Percentiles rank a stretch among this genome's conserved stretches.
Conservation (phyloP, 2,888 invertebrate genomes). For the Cataglyphis rosenhaueri region DNA sequence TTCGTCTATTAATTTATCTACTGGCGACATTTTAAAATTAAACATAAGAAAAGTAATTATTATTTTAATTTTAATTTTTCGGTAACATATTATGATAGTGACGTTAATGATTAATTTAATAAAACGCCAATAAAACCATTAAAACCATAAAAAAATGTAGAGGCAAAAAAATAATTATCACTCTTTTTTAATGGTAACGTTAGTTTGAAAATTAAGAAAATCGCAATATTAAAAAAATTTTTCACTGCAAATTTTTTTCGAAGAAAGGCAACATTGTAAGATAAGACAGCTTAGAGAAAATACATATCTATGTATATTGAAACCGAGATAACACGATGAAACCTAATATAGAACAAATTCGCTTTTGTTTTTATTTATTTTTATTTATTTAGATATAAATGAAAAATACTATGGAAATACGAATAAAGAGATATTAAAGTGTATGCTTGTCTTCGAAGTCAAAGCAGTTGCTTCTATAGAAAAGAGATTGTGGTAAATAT, state of each 20-base stretch:
- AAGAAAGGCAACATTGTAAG: background rate
- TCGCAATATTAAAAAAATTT: background rate
- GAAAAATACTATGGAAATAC: too few relatives aligned
- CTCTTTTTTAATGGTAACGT: background rate
- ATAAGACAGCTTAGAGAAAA: background rate
- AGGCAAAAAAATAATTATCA: background rate
- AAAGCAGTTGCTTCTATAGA: background rate
- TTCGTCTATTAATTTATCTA: too few relatives aligned
- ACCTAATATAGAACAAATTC: background rate
- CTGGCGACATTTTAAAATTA: too few relatives aligned
- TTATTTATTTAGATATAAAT: background rate
- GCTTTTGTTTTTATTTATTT: slow-evolving; percentile 13
- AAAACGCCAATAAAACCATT: background rate
- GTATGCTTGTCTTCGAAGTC: background rate
- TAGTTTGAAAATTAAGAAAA: background rate
- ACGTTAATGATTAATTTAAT: background rate
- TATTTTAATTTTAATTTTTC: background rate
- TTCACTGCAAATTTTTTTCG: background rate
- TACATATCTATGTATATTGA: background rate
- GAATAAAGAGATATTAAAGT: slow-evolving; percentile 4
- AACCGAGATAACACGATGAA: background rate
- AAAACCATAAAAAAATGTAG: background rate
- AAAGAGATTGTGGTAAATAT: background rate
- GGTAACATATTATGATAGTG: background rate
- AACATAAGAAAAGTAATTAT: background rate